Evolutionary conservation across 1,140 invertebrate genomes (phyloP), one percentile per base, ranked within the genome.

Genomic region (Drosophila sucinea): DNA sequence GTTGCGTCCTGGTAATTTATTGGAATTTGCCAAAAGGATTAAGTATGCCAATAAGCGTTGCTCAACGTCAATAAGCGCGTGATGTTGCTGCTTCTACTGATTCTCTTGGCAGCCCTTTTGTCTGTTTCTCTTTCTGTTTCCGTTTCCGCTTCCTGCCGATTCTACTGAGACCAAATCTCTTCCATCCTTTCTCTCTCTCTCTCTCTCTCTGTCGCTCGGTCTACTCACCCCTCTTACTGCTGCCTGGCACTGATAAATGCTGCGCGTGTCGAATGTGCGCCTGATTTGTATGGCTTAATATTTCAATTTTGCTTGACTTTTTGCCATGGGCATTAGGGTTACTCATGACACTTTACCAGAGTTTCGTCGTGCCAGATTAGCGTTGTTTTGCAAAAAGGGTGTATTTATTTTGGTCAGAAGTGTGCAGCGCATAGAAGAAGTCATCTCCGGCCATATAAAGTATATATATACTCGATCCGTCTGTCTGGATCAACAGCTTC

Each of bases 21-120:
- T 89, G 84, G 83, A 87, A 83, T 87, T 87, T 89, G 70, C 79
- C 83, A 87, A 87, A 87, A 87, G 83, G 83, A 87, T 87, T 87
- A 87, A 87, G 83, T 87, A 78, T 80, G 83, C 83, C 83, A 87
- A 87, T 87, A 87, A 87, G 83, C 84, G 79, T 89, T 87, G 84
- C 79, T 89, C 84, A 70, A 89, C 81, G 80, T 80, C 83, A 83
- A 87, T 86, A 79, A 81, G 82, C 82, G 82, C 58, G 68, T 71
- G 67, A 60, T 70, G 27, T 47, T 11, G 7, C 8, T 54, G n/a
- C 30, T 47, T 47, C 25, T 27, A 23, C 44, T 27, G 23, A 40
- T 41, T 47, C 71, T 60, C 47, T 32, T 62, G 60, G 57, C 71
- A 73, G 78, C 71, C 82, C 76, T 86, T 79, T 83, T 66, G 67